Conservation (phyloP, 1,140 invertebrate genomes). For the Potamilus streckersoni region DNA sequence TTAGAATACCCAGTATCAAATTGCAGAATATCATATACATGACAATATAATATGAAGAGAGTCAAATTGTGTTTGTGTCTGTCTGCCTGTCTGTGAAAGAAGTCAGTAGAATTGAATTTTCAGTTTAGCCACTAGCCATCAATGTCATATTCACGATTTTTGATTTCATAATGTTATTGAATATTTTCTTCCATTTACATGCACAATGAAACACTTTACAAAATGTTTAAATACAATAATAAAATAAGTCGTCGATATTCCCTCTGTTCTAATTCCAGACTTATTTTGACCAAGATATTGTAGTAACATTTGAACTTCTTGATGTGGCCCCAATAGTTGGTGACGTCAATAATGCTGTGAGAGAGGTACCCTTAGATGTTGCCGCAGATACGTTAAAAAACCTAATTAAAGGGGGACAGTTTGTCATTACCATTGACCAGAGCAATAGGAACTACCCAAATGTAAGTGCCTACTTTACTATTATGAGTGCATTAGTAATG, state of each 20-base stretch:
- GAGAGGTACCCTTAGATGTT: slow-evolving; percentile 27
- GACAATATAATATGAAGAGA: too few species aligned
- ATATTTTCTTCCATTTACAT: too few species aligned
- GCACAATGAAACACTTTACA: too few species aligned
- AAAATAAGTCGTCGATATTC: background rate
- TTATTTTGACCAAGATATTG: slow-evolving; percentile 29
- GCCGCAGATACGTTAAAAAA: slow-evolving; percentile 36
- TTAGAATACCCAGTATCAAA: too few species aligned
- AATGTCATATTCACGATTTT: too few species aligned
- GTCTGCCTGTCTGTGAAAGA: too few species aligned
- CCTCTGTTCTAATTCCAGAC: slow-evolving; percentile 14
- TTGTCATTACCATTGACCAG: slow-evolving; percentile 19
- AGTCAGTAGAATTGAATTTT: too few species aligned
- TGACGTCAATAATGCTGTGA: slow-evolving; percentile 31
- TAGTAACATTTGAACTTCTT: slow-evolving; percentile 46
- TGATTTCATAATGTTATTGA: too few species aligned
- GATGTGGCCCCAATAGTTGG: slow-evolving; percentile 43
- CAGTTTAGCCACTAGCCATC: too few species aligned
- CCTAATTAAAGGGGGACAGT: slow-evolving; percentile 26
- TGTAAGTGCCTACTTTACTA: slow-evolving; percentile 14
- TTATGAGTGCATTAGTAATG: background rate
- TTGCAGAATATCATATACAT: too few species aligned
- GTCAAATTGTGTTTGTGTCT: too few species aligned
- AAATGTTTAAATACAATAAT: too few species aligned
- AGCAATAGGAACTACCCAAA: slow-evolving; percentile 25